These are phyloP conservation scores for Leucopternis melanops DNA, from an alignment of 2,113 vertebrate genomes.

Conservation along the genomic window DNA sequence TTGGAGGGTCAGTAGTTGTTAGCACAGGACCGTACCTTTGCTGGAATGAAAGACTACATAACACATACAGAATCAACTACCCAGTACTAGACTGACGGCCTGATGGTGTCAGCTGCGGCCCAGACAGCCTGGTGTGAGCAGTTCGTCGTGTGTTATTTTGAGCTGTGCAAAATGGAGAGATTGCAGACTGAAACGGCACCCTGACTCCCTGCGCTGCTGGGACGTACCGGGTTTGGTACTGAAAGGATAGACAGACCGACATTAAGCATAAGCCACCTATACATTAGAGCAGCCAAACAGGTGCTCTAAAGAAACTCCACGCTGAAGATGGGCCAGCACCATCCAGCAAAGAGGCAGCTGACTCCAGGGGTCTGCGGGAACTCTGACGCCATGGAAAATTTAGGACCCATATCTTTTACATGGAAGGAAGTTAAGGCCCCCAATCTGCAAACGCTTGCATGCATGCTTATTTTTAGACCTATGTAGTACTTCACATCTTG, in stretches of 20 bases:
- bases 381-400: neutral
- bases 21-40: accelerated
- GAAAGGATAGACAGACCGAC: neutral
- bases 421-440: neutral
- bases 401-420: neutral
- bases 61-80: neutral
- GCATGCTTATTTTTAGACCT: neutral
- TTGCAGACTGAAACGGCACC: neutral
- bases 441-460: neutral
- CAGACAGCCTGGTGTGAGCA: neutral
- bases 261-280: neutral
- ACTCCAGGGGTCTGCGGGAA: neutral
- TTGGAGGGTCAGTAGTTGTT: neutral
- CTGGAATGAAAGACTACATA: neutral
- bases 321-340: neutral
- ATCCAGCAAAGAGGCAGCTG: neutral
- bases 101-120: neutral
- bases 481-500: neutral
- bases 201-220: neutral
- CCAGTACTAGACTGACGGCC: neutral
- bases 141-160: neutral
- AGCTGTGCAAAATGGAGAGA: neutral
- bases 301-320: neutral
- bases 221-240: accelerated
- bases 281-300: neutral